A percentile compares a stretch with the other conserved stretches of the same genome.
Conservation (phyloP, 2,888 invertebrate species). For the Andricus quercusramuli region DNA sequence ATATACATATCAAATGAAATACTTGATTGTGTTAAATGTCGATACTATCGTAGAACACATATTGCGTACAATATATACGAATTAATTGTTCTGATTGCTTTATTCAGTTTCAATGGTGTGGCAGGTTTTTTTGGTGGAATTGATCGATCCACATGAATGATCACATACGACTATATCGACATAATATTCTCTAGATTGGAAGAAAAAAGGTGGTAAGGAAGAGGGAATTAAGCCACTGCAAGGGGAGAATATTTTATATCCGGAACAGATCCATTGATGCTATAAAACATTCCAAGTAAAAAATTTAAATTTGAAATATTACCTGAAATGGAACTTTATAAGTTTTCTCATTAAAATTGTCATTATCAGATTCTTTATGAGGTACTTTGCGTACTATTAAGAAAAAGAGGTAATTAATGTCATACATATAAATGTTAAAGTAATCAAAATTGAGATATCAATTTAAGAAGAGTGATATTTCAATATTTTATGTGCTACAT, state of each 20-base stretch:
- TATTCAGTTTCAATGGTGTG: neutral
- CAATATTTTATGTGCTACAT: neutral
- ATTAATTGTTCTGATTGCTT: neutral
- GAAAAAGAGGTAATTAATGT: neutral
- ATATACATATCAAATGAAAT: too few relatives aligned
- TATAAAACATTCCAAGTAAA: constrained; percentile 34
- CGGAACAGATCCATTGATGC: constrained; percentile 21
- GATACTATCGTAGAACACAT: too few relatives aligned
- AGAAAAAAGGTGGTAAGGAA: constrained; percentile 38
- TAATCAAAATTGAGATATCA: neutral
- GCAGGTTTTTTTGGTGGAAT: constrained; percentile 1
- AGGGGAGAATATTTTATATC: constrained; percentile 35
- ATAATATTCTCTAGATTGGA: constrained; percentile 27
- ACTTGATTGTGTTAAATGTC: too few relatives aligned
- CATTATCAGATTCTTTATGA: constrained; percentile 1
- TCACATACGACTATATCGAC: constrained; percentile 1
- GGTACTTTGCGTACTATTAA: neutral
- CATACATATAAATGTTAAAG: neutral
- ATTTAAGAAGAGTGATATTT: neutral
- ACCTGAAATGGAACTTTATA: constrained; percentile 4
- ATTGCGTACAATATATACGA: too few relatives aligned
- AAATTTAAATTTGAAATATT: constrained; percentile 29
- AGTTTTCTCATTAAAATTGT: constrained; percentile 13
- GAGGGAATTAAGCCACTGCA: constrained; percentile 32
- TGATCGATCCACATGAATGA: neutral